phyloP scores from a whole-genome alignment of 1,140 invertebrate genomes.

The Cydia pomonella region DNA sequence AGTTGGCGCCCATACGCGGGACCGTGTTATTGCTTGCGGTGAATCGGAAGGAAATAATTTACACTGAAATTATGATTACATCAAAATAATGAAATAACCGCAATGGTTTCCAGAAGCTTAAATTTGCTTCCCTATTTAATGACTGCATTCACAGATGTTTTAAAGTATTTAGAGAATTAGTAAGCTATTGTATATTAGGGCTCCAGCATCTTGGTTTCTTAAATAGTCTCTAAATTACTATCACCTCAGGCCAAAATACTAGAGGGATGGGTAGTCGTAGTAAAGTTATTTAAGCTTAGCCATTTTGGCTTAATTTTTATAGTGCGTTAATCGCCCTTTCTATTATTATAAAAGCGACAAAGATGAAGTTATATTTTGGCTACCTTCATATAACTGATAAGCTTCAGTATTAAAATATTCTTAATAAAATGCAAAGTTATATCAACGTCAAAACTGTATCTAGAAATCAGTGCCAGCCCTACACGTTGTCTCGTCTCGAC shows the following conservation, averaged over 20 bases:
- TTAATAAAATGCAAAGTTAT: background rate
- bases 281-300: background rate
- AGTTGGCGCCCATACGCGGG: conserved; percentile 19
- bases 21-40: background rate
- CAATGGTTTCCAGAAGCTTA: background rate
- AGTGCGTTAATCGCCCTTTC: too few species aligned
- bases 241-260: background rate
- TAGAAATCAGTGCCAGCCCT: background rate
- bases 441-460: background rate
- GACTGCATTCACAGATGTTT: too few species aligned
- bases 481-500: background rate
- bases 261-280: background rate
- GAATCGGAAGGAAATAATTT: background rate
- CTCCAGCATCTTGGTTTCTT: too few species aligned
- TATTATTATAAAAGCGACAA: too few species aligned
- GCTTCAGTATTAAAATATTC: background rate
- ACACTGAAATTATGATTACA: background rate
- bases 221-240: background rate
- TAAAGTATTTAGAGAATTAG: too few species aligned
- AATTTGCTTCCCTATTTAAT: background rate
- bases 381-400: background rate
- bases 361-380: too few species aligned
- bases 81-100: background rate
- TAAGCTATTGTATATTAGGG: too few species aligned
- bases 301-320: background rate